Evolutionary conservation across 92 coral and sea anemone genomes (phyloP), one percentile per base, ranked within the genome.

Genomic region (Paramuricea clavata): DNA sequence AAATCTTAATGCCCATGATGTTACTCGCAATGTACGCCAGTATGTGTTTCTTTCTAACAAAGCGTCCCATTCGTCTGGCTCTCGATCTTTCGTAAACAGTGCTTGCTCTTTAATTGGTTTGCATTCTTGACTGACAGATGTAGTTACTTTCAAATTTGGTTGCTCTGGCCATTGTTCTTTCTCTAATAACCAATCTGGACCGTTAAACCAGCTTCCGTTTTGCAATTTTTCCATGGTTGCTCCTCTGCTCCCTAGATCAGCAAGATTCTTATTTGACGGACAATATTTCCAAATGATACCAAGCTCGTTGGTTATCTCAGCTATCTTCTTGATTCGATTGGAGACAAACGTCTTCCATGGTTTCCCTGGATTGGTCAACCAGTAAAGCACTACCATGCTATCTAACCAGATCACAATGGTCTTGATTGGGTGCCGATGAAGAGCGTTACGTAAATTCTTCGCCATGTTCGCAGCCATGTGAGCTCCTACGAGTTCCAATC

Each of bases 131-230:
- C 17, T 67, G 23, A 67, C 73, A 3, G 16, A 1, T 67, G 73
- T 26, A 41, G 83, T 64, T 5, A 12, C 32, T 22, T 77, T 69
- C 43, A 92, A 62, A 39, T 32, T 83, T 23, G 92, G 95, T 54
- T 92, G 95, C 25, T 64, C 68, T 78, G 95, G 91, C 91, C 91
- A 89, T n/a, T n/a, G 26, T 19, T 70, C 85, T 50, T 86, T 78
- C 31, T 83, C 81, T 21, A 86, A 54, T 25, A 89, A 61, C 93
- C 95, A 92, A 49, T 89, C 86, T 6, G 91, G 95, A 3, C 90
- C 92, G 27, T 78, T 86, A 13, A 84, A 76, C 95, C 95, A 92
- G 10, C 10, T 39, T 39, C 44, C 91, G 41, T 57, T 74, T 50
- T 88, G 82, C 91, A 88, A 73, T 83, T 83, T 82, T 6, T 16